Conservation (phyloP, 2,113 vertebrate genomes). For the Tachysurus vachellii region DNA sequence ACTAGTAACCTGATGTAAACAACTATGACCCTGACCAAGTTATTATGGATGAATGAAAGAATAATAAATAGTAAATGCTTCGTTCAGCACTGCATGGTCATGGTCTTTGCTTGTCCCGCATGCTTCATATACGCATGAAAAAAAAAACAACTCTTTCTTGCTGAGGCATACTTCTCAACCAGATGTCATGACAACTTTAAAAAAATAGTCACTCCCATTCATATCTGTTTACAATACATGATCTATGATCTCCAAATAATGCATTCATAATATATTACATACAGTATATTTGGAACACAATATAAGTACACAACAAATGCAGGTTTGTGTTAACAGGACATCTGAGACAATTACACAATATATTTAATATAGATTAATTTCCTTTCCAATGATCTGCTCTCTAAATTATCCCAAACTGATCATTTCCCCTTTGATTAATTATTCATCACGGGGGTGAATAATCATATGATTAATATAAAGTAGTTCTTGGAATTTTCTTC, state of each 20-base stretch:
- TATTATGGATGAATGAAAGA: not conserved
- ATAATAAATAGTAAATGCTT: not conserved
- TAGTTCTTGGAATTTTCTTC: constrained; percentile 20
- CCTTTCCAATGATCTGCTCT: constrained; percentile 5
- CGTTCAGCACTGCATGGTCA: not conserved
- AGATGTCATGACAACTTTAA: not conserved
- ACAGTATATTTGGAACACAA: not conserved
- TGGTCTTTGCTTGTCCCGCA: not conserved
- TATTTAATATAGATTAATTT: constrained; percentile 15
- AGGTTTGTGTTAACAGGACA: not conserved
- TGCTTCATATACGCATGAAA: too few species aligned
- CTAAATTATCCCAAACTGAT: not conserved
- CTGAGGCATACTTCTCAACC: not conserved
- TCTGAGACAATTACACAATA: constrained; percentile 26
- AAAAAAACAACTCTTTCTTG: not conserved
- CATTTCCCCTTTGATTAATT: not conserved
- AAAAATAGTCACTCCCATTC: not conserved
- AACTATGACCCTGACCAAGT: not conserved
- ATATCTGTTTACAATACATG: not conserved
- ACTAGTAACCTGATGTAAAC: not conserved
- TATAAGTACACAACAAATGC: not conserved
- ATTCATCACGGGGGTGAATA: not conserved
- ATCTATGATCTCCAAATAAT: not conserved
- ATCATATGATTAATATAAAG: constrained; percentile 13
- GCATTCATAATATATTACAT: not conserved